These are phyloP conservation scores for Ictidomys tridecemlineatus DNA, from an alignment of 2,113 vertebrate genomes.

Conservation along the genomic window DNA sequence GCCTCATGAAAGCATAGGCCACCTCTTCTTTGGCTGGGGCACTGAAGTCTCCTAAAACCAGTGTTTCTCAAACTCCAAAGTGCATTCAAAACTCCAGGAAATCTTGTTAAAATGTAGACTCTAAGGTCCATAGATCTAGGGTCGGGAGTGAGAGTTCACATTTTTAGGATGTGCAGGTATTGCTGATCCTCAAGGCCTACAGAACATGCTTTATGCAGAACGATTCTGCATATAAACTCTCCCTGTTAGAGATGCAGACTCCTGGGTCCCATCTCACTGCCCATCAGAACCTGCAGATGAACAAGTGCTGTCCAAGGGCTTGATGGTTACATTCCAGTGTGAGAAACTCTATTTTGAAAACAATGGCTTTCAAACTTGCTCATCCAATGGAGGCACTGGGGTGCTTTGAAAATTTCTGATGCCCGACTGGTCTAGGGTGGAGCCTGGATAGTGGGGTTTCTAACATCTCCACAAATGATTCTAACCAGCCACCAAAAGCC, in stretches of 20 bases:
- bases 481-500: not conserved
- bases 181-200: not conserved
- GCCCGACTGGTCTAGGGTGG: not conserved
- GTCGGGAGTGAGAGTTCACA: not conserved
- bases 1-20: not conserved
- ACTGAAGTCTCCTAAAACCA: not conserved
- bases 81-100: not conserved
- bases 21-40: not conserved
- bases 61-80: not conserved
- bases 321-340: too few relatives aligned
- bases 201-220: rapidly evolving
- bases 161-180: not conserved
- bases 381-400: not conserved
- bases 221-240: not conserved
- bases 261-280: not conserved
- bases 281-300: not conserved
- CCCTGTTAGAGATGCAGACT: not conserved
- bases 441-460: not conserved
- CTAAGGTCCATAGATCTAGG: not conserved
- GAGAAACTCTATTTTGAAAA: not conserved
- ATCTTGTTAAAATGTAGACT: not conserved
- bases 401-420: not conserved
- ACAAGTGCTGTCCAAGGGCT: not conserved
- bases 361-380: not conserved
- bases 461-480: not conserved